These are phyloP conservation scores for Corvus moneduloides DNA, from an alignment of 2,113 vertebrate species.

Conservation along the genomic window DNA sequence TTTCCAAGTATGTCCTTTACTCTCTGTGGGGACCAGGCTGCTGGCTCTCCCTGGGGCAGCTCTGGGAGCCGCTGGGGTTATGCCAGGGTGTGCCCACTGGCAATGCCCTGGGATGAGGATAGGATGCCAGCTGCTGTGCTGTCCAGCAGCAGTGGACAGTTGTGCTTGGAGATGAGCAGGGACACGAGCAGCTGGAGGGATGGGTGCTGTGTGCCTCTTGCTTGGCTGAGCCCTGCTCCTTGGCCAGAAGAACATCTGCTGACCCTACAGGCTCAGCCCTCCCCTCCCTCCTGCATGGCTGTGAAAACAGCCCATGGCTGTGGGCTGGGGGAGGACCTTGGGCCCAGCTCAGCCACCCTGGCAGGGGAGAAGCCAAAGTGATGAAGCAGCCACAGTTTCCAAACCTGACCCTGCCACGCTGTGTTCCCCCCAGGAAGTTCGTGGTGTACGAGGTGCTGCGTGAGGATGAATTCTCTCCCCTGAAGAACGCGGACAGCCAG, in stretches of 20 bases:
- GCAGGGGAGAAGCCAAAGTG: neutral
- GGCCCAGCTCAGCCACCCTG: neutral
- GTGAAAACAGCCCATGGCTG: neutral
- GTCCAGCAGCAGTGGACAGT: rapidly evolving
- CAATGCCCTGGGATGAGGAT: rapidly evolving
- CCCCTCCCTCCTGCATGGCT: neutral
- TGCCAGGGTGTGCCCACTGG: neutral
- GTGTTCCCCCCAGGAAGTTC: conserved; percentile 79
- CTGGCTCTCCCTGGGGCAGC: neutral
- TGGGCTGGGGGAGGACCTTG: rapidly evolving
- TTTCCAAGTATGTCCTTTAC: conserved; percentile 85
- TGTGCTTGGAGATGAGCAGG: neutral
- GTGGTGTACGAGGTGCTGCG: conserved; percentile 92
- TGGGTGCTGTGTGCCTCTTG: rapidly evolving
- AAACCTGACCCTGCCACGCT: rapidly evolving
- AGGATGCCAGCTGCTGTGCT: neutral
- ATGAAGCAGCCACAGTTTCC: neutral
- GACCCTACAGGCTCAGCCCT: neutral
- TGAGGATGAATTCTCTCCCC: conserved; percentile 94
- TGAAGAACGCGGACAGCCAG: conserved; percentile 96
- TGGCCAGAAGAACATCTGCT: neutral
- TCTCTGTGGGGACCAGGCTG: neutral
- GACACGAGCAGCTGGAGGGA: neutral
- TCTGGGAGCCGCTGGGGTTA: neutral
- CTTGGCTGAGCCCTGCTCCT: neutral